A percentile compares a stretch with the other conserved stretches of the same genome.
Conservation (phyloP, 2,888 invertebrate genomes). For the Carpatolechia fugitivella region DNA sequence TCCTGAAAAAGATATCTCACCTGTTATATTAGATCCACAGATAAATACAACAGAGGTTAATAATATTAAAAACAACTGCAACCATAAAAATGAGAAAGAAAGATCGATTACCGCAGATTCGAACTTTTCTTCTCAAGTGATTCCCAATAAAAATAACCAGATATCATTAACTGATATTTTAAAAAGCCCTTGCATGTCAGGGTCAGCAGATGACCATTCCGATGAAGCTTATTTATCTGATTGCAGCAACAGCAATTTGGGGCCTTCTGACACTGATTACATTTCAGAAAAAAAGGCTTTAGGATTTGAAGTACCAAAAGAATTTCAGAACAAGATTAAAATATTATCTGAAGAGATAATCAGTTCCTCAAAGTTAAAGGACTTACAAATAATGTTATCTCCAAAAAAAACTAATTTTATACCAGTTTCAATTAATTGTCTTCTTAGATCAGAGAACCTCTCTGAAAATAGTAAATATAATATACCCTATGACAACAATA, state of each 20-base stretch:
- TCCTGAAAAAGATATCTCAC: background rate
- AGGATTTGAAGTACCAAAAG: conserved; percentile 9
- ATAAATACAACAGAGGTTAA: background rate
- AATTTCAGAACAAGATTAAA: conserved; percentile 36
- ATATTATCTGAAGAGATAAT: conserved; percentile 49
- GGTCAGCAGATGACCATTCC: conserved; percentile 18
- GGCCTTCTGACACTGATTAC: conserved; percentile 7
- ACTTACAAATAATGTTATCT: conserved; percentile 27
- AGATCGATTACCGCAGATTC: background rate
- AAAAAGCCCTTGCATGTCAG: background rate
- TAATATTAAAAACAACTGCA: background rate
- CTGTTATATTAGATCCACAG: background rate
- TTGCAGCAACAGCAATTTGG: conserved; percentile 21
- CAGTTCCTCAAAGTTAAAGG: conserved; percentile 30
- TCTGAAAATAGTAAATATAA: background rate
- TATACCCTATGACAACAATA: background rate
- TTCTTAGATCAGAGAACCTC: conserved; percentile 1
- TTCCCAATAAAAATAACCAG: background rate
- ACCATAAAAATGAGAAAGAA: background rate
- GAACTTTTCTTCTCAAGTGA: background rate
- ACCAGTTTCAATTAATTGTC: conserved; percentile 35
- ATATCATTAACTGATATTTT: background rate
- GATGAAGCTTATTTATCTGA: conserved; percentile 27
- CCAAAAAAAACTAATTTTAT: conserved; percentile 27
- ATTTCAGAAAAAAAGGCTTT: conserved; percentile 8